A percentile compares a stretch with the other conserved stretches of the same genome.
Evolutionary conservation across 2,797 vertebrate species (phyloP).

Genomic region (Eremophila alpestris): DNA sequence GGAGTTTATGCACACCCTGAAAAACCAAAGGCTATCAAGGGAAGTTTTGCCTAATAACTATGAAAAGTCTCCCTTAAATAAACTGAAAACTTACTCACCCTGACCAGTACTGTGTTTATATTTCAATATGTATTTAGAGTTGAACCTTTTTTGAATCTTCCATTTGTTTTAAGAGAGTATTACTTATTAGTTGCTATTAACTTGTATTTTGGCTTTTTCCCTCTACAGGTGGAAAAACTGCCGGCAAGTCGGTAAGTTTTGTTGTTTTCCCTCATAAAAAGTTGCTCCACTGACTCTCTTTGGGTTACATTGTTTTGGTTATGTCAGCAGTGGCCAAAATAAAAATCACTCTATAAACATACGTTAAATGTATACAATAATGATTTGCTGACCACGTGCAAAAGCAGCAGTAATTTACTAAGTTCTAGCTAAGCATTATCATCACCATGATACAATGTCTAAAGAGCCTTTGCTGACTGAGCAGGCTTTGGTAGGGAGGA

Average conservation of each 20-base stretch:
- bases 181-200: background rate
- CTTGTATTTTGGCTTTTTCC: background rate
- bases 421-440: background rate
- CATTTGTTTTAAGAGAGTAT: background rate
- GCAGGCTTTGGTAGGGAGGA: background rate
- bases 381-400: background rate
- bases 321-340: background rate
- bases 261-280: background rate
- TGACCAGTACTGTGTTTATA: background rate
- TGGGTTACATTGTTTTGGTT: background rate
- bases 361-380: background rate
- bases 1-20: background rate
- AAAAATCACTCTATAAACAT: background rate
- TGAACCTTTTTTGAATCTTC: background rate
- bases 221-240: background rate
- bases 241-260: background rate
- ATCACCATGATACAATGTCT: background rate
- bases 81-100: background rate
- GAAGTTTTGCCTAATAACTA: background rate
- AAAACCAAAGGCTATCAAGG: background rate
- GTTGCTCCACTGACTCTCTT: background rate
- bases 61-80: background rate
- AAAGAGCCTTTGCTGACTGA: background rate
- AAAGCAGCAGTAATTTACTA: background rate
- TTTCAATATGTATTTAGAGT: background rate